Base-by-base conservation (phyloP, 1,140 invertebrate species). In the Lerema accius region DNA sequence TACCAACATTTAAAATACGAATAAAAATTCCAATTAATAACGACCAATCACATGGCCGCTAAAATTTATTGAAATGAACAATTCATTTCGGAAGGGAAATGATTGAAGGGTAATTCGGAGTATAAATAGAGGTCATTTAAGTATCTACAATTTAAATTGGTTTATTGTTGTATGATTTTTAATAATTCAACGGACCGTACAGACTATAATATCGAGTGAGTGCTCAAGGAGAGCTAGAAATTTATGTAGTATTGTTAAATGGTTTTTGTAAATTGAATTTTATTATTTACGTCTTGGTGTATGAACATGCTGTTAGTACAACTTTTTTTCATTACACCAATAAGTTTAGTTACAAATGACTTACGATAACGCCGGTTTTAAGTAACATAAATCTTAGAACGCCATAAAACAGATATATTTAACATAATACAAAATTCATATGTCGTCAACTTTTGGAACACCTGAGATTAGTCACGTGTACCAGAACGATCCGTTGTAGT, bases 51-150 rank as follows among this genome's bases (percentile, higher is more conserved):
- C 23, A 14, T 19, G 9, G n/a, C 39, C 13, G 50, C 17, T 39
- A 14, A 40, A 15, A 11, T 42, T 5, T 6, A 10, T 53, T 46
- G 15, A 46, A 46, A 23, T 19, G 1, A 17, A 13, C n/a, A 49
- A 14, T 42, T 35, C 13, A 26, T 13, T 23, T 55, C 11, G 19
- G 13, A 40, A 55, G 50, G 50, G 17, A 55, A 55, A 11, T 42
- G 37, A 14, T 42, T 40, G 50, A 42, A 55, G 37, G 50, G 37
- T 40, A 55, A 39, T 32, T 32, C 28, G 3, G 28, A 32, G 28
- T 32, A 32, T 9, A 32, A 13, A 11, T 10, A 42, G 35, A 55
- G 50, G 50, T 7, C 50, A 37, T 26, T 42, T 1, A 14, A 23
- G 16, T 40, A 16, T 32, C 28, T 32, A 32, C 4, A 32, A 32